These are phyloP conservation scores for Chlorodrepanis virens DNA, from an alignment of 2,113 vertebrate species.

Conservation along the genomic window DNA sequence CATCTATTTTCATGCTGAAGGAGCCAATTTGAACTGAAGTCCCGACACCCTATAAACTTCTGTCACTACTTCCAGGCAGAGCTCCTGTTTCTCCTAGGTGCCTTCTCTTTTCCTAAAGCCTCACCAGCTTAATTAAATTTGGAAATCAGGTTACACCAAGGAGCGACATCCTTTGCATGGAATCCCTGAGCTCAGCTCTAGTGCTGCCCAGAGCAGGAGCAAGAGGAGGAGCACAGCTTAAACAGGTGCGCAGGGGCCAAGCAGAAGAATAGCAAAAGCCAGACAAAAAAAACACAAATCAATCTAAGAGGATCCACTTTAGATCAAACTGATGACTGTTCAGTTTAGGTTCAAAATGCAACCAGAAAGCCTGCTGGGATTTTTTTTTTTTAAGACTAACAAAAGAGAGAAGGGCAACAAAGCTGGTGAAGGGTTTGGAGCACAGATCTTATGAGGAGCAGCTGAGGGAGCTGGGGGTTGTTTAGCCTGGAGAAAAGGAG, in stretches of 20 bases:
- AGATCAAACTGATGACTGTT: neutral
- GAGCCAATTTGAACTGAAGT: neutral
- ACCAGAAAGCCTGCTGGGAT: neutral
- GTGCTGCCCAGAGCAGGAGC: neutral
- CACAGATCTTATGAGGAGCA: neutral
- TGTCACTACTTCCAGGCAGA: neutral
- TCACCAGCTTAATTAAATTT: neutral
- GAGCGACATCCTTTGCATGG: neutral
- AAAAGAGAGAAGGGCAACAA: neutral
- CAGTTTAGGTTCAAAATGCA: neutral
- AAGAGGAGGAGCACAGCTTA: neutral
- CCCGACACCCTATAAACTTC: neutral
- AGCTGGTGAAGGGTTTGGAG: neutral
- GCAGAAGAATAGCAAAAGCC: neutral
- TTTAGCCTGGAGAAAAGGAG: neutral
- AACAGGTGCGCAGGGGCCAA: neutral
- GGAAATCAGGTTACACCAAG: neutral
- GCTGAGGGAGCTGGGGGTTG: neutral
- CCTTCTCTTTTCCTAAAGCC: neutral
- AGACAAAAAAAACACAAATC: neutral
- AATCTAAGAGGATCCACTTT: neutral
- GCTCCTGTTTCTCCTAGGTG: neutral
- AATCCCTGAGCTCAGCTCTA: neutral
- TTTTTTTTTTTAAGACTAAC: neutral
- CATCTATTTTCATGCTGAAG: neutral